Evolutionary conservation across 2,888 invertebrate species (phyloP), one percentile per base, ranked within the genome.

Genomic region (Sarcophaga subvicina): DNA sequence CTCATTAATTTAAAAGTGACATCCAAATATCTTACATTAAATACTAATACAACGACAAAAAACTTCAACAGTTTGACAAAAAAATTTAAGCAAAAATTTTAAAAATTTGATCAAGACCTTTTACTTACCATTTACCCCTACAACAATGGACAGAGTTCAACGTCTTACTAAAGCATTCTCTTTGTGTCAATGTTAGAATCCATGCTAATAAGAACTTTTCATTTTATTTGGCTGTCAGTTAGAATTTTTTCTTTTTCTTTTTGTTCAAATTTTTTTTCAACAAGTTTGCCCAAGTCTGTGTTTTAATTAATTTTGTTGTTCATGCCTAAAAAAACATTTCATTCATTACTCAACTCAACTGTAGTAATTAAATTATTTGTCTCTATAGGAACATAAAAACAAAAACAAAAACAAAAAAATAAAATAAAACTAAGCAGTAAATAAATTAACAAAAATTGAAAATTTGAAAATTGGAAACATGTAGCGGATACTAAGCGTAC

Each of bases 231-330:
- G 27, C 8, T 37, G 37, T 37, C 37, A 37, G 37, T 37, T 37
- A 37, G 6, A 37, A 8, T 37, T 37, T 37, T 37, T 37, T 37
- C 10, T 37, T 37, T 37, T 37, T 37, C 6, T 37, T 37, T 37
- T 37, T 37, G 37, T 54, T 11, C 12, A 60, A 4, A 60, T 47
- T 62, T 12, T 27, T 22, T 60, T 66, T n/a, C 22, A 49, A 20
- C 67, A 76, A 82, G 25, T 69, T 69, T 69, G 22, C 12, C 62
- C 81, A 75, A 12, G 63, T 70, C 75, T 54, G 75, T 25, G 5
- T 37, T 37, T 80, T 80, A 67, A 80, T 67, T 80, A 66, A 60
- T 45, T 80, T 73, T 14, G 8, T 60, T 66, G 66, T 22, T 69
- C n/a, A 63, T 81, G 75, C 49, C 67, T 73, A 62, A 75, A 81